Evolutionary conservation across 2,797 vertebrate genomes (phyloP).

Genomic region (Aplochiton taeniatus): DNA sequence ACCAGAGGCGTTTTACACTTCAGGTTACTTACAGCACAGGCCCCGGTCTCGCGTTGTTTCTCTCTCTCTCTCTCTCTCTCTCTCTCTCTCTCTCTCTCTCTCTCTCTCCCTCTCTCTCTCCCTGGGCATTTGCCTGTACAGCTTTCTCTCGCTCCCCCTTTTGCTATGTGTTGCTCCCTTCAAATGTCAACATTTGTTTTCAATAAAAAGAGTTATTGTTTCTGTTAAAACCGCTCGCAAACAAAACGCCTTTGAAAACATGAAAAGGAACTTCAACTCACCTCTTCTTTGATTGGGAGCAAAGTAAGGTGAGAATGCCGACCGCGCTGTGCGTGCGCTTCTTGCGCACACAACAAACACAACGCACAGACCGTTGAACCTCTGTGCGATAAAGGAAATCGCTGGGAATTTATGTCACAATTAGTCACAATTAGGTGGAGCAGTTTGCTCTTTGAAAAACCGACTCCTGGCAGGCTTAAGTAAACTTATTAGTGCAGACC

Average conservation of each 20-base stretch:
- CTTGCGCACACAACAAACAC: constrained; percentile 51
- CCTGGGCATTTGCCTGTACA: background rate
- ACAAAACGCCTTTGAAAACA: constrained; percentile 80
- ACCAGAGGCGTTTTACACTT: constrained; percentile 75
- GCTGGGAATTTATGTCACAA: constrained; percentile 66
- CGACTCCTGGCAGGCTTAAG: constrained; percentile 25
- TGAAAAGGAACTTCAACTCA: constrained; percentile 74
- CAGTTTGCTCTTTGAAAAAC: constrained; percentile 46
- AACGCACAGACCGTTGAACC: constrained; percentile 48
- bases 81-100: constrained; percentile 12
- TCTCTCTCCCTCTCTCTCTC: constrained; percentile 59
- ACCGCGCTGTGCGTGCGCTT: constrained; percentile 50
- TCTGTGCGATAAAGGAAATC: constrained; percentile 24
- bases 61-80: background rate
- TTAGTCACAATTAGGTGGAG: constrained; percentile 58
- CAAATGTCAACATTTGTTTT: constrained; percentile 93
- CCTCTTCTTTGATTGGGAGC: constrained; percentile 73
- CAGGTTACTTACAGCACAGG: constrained; percentile 37
- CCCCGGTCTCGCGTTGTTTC: constrained; percentile 39
- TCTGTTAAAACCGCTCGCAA: constrained; percentile 77
- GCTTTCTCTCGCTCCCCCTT: constrained; percentile 19
- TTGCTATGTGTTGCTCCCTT: constrained; percentile 65
- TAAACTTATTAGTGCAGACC: constrained; percentile 39
- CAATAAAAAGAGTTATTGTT: constrained; percentile 88
- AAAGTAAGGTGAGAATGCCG: constrained; percentile 67